A percentile compares a stretch with the other conserved stretches of the same genome.
These are phyloP conservation scores for Microcebus murinus DNA, from an alignment of 2,113 vertebrate genomes.

Conservation along the genomic window DNA sequence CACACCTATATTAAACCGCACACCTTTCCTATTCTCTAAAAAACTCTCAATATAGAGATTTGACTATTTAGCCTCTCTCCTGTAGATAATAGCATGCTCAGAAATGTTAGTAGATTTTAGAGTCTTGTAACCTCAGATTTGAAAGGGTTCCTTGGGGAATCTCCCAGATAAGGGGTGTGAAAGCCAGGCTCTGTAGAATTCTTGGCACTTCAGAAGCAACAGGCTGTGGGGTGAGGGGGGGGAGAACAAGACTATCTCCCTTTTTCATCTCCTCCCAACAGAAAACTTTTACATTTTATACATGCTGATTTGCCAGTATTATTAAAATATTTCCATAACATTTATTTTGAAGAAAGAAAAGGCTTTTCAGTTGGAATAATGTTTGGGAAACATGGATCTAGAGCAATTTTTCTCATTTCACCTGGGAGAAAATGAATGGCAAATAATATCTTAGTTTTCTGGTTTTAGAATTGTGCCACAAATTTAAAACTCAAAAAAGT, in stretches of 20 bases:
- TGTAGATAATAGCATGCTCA: neutral
- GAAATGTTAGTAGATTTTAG: constrained; percentile 29
- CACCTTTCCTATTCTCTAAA: neutral
- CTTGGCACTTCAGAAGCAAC: neutral
- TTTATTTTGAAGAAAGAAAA: constrained; percentile 38
- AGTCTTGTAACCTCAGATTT: constrained; percentile 15
- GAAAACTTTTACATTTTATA: neutral
- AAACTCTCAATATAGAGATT: neutral
- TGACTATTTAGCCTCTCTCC: neutral
- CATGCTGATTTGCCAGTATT: neutral
- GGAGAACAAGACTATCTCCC: neutral
- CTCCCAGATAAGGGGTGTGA: neutral
- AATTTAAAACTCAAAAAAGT: constrained; percentile 10
- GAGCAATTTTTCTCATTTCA: neutral
- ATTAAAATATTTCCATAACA: neutral
- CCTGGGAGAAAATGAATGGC: constrained; percentile 7
- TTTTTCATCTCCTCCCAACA: neutral
- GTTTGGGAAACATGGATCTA: neutral
- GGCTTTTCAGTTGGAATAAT: constrained; percentile 36
- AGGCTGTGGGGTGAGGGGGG: neutral
- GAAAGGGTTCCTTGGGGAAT: neutral
- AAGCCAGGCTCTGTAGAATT: neutral
- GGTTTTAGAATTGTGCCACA: neutral
- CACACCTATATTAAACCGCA: neutral
- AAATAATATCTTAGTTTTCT: constrained; percentile 39